phyloP scores from a whole-genome alignment of 2,888 invertebrate genomes.

The Phalera bucephala region DNA sequence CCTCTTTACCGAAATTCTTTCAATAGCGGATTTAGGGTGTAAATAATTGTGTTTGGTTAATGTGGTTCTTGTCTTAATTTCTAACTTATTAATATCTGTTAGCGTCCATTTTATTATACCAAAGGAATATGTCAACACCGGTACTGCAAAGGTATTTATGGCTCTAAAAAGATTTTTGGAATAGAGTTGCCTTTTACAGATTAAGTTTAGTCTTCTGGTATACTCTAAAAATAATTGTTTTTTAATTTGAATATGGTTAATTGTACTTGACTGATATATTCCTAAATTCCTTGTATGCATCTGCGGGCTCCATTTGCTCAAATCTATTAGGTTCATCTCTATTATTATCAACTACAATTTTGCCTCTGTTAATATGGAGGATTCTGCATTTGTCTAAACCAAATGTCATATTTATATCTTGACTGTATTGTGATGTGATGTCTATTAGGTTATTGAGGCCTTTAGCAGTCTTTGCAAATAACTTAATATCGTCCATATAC shows the following conservation, averaged over 20 bases:
- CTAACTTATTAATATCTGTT: slow-evolving; percentile 3
- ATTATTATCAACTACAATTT: no score
- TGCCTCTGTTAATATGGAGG: no score
- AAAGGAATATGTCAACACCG: slow-evolving; percentile 4
- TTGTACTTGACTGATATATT: neutral
- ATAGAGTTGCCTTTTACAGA: slow-evolving; percentile 9
- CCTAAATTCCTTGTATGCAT: neutral
- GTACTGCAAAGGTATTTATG: neutral
- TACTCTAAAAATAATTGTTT: slow-evolving; percentile 1
- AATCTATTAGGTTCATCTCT: no score
- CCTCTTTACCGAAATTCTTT: slow-evolving; percentile 7
- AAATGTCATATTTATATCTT: no score
- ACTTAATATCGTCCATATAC: no score
- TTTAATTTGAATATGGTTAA: slow-evolving; percentile 1
- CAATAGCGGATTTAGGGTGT: slow-evolving; percentile 11
- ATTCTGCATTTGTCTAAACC: no score
- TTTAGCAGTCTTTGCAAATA: no score
- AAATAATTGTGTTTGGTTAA: slow-evolving; percentile 5
- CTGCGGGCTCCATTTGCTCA: slow-evolving; percentile 4
- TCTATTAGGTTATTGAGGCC: no score
- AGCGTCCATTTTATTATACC: slow-evolving; percentile 4
- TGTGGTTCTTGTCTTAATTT: slow-evolving; percentile 1
- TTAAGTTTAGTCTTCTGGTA: slow-evolving; percentile 4
- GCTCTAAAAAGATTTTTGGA: slow-evolving; percentile 1
- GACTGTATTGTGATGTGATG: no score